phyloP scores from a whole-genome alignment of 2,113 vertebrate genomes.

The Trichechus manatus region DNA sequence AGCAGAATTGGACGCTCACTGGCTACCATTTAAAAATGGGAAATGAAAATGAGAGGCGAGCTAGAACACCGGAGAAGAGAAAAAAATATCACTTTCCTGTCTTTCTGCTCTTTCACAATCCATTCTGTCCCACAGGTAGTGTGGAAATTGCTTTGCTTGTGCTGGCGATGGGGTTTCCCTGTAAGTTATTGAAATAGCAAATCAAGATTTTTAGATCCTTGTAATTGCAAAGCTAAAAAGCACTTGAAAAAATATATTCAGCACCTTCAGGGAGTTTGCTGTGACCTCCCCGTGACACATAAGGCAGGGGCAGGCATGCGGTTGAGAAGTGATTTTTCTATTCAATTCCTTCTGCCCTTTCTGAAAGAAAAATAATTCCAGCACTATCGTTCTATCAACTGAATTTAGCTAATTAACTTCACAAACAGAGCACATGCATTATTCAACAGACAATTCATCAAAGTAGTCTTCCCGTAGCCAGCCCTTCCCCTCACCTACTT shows the following conservation, averaged over 20 bases:
- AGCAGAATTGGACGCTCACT: conserved; percentile 60
- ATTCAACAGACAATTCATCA: conserved; percentile 55
- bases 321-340: not conserved
- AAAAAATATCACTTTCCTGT: conserved; percentile 65
- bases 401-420: conserved; percentile 69
- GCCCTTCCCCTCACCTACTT: not conserved
- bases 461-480: not conserved
- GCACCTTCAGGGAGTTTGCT: conserved; percentile 71
- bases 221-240: conserved; percentile 81
- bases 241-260: conserved; percentile 74
- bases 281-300: conserved; percentile 70
- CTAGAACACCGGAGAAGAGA: conserved; percentile 60
- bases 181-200: conserved; percentile 75
- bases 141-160: conserved; percentile 75
- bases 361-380: conserved; percentile 55
- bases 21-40: conserved; percentile 73
- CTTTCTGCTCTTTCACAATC: conserved; percentile 59
- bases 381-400: conserved; percentile 36
- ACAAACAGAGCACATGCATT: conserved; percentile 60
- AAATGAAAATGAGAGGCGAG: conserved; percentile 79
- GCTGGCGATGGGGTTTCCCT: conserved; percentile 72
- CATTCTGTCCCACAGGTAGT: conserved; percentile 38
- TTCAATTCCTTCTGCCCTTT: conserved; percentile 3
- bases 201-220: conserved; percentile 78
- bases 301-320: not conserved